Evolutionary conservation across 2,797 vertebrate species (phyloP).

Genomic region (Chromis chromis): DNA sequence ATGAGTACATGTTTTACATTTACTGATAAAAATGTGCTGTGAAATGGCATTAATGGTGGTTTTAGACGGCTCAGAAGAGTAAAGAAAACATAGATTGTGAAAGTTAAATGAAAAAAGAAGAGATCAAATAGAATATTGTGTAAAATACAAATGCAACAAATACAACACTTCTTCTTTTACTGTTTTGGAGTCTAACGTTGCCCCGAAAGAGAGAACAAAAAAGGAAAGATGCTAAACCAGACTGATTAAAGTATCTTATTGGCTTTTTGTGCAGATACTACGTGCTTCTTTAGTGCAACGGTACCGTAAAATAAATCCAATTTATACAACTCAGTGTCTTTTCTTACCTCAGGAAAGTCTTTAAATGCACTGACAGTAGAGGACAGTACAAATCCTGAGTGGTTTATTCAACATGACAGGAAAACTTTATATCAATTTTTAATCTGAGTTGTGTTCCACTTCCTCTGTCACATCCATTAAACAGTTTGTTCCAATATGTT

Average conservation of each 20-base stretch:
- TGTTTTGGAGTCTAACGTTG: constrained; percentile 2
- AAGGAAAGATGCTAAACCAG: background rate
- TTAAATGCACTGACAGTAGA: background rate
- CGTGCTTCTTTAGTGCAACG: background rate
- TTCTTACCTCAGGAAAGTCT: background rate
- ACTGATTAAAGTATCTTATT: background rate
- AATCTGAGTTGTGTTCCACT: constrained; percentile 1
- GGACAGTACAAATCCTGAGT: background rate
- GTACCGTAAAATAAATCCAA: constrained; percentile 18
- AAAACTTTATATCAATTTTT: background rate
- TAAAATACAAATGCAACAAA: background rate
- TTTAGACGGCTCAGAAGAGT: constrained; percentile 15
- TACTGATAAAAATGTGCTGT: background rate
- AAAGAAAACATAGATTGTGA: background rate
- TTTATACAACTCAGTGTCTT: background rate
- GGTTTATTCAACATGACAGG: constrained; percentile 2
- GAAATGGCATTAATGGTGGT: background rate
- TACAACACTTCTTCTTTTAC: too few relatives aligned
- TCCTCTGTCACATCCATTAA: constrained; percentile 26
- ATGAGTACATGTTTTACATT: constrained; percentile 33
- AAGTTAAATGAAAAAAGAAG: background rate
- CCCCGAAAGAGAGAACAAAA: background rate
- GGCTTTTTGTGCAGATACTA: background rate
- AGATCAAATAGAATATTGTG: background rate
- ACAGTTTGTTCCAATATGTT: constrained; percentile 5